A percentile compares a stretch with the other conserved stretches of the same genome.
phyloP scores from a whole-genome alignment of 2,113 vertebrate genomes.

The Acinonyx jubatus region DNA sequence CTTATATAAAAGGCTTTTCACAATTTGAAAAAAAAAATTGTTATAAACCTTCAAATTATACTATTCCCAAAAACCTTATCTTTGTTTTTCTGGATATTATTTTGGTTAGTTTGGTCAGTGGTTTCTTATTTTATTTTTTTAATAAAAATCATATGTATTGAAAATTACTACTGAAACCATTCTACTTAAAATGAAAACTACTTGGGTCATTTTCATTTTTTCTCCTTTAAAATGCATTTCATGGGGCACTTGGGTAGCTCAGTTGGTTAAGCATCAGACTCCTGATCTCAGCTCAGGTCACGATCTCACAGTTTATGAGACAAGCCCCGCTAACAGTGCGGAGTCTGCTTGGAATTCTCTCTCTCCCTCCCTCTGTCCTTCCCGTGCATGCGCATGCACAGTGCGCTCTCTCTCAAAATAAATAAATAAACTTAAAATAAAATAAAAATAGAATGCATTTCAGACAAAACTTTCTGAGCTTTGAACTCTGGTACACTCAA shows the following conservation, averaged over 20 bases:
- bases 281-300: too few species aligned
- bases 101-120: neutral
- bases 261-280: too few species aligned
- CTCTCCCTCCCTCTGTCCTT: too few species aligned
- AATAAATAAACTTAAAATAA: too few species aligned
- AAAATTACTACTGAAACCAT: neutral
- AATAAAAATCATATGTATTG: neutral
- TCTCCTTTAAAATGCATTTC: constrained; percentile 40
- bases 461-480: neutral
- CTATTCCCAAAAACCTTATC: neutral
- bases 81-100: neutral
- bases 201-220: neutral
- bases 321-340: too few species aligned
- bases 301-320: too few species aligned
- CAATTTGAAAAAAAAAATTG: neutral
- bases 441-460: neutral
- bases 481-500: neutral
- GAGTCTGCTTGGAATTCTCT: too few species aligned
- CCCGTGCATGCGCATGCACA: too few species aligned
- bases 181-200: constrained; percentile 33
- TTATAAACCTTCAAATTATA: constrained; percentile 28
- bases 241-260: neutral
- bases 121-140: neutral
- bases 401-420: too few species aligned
- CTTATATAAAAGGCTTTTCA: constrained; percentile 32